Evolutionary conservation across 2,113 vertebrate species (phyloP), one percentile per base, ranked within the genome.

Genomic region (Aspiorhynchus laticeps): DNA sequence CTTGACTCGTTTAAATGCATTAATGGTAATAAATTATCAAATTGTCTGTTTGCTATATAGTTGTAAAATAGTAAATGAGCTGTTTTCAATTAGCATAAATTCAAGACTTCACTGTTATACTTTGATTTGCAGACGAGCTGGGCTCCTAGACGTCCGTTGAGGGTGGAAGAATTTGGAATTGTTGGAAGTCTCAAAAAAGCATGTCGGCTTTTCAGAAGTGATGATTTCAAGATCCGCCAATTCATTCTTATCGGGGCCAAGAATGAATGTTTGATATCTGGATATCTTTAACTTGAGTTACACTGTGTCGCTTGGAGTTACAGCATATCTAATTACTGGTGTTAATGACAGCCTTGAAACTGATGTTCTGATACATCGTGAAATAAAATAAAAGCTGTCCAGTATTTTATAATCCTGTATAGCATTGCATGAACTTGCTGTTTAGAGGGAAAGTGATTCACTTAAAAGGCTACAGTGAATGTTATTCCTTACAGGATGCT

Each of bases 181-280:
- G 61, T 36, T 65, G 41, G 14, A 51, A 78, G 41, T 67, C n/a
- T 46, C 7, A 75, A 78, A 33, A 33, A 63, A 69, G 59, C 15
- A 81, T 28, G 59, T 26, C 15, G 15, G 80, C 59, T 31, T 82
- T 65, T 82, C 9, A 46, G 36, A 67, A 67, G 41, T 51, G 53
- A 79, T 79, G 84, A 46, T 36, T 85, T 59, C 15, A 33, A 78
- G 43, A 41, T 85, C 38, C 2, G 7, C 28, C 61, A 41, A 67
- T 69, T 79, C 11, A 33, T 43, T 69, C 43, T 38, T 51, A 79
- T 48, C 56, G n/a, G n/a, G 61, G 76, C 85, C 61, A 77, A 69
- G 43, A 69, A 36, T 86, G 28, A 69, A 26, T 53, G 61, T 69
- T 86, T 69, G 41, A 86, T 71, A 48, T 85, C 56, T 77, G 7